These are phyloP conservation scores for Drosophila lini DNA, from an alignment of 1,140 invertebrate genomes.

Conservation along the genomic window DNA sequence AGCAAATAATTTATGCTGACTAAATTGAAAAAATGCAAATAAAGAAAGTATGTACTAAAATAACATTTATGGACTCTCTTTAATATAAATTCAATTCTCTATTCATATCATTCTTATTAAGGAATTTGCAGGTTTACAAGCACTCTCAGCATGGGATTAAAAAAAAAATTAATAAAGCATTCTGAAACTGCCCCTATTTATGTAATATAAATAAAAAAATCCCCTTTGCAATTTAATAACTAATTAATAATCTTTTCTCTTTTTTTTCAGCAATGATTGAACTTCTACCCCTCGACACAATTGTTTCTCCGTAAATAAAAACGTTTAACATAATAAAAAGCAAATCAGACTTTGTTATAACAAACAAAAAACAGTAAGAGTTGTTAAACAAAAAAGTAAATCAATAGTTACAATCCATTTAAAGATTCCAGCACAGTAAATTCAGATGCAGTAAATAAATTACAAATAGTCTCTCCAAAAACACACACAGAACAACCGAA, in stretches of 20 bases:
- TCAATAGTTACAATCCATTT: conserved; percentile 57
- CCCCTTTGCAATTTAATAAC: conserved; percentile 11
- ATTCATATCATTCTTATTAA: no score
- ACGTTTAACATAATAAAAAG: conserved; percentile 4
- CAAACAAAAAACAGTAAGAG: conserved; percentile 30
- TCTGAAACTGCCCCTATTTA: background rate
- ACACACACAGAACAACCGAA: conserved; percentile 32
- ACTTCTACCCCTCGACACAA: conserved; percentile 8
- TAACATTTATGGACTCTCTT: background rate
- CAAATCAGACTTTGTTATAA: conserved; percentile 51
- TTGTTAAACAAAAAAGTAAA: conserved; percentile 46
- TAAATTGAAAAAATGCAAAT: conserved; percentile 46
- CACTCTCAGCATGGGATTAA: background rate
- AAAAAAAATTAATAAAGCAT: background rate
- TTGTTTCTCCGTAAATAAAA: conserved; percentile 46
- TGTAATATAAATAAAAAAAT: background rate
- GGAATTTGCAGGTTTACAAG: no score
- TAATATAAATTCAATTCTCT: no score
- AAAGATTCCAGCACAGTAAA: conserved; percentile 58
- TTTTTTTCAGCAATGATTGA: conserved; percentile 56
- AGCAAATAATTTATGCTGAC: conserved; percentile 72
- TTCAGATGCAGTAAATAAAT: conserved; percentile 63
- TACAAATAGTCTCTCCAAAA: conserved; percentile 40
- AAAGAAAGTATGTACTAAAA: conserved; percentile 7
- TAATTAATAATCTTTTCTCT: conserved; percentile 9